Conservation (phyloP, 1,140 invertebrate species). For the Phortica variegata region DNA sequence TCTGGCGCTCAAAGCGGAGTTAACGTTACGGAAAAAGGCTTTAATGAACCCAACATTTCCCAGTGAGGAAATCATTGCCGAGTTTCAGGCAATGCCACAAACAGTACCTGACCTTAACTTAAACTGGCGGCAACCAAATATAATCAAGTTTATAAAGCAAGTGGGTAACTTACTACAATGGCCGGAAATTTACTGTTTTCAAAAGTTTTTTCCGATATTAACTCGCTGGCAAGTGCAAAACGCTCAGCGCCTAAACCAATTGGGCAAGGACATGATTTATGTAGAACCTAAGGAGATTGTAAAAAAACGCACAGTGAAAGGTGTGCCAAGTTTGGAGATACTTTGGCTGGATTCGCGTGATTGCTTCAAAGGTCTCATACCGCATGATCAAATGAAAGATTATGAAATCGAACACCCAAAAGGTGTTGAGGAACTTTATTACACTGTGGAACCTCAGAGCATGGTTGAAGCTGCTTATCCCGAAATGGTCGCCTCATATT, state of each 20-base stretch:
- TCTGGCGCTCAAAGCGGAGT: slow-evolving; percentile 66
- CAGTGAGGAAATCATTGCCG: slow-evolving; percentile 71
- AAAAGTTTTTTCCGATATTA: slow-evolving; percentile 75
- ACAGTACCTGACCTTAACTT: slow-evolving; percentile 60
- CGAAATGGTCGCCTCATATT: slow-evolving; percentile 64
- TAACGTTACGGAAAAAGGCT: slow-evolving; percentile 70
- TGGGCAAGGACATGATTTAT: slow-evolving; percentile 6
- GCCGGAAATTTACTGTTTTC: slow-evolving; percentile 73
- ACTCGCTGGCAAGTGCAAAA: slow-evolving; percentile 66
- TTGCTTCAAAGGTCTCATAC: slow-evolving; percentile 62
- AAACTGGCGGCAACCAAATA: slow-evolving; percentile 67
- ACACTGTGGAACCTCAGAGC: slow-evolving; percentile 69
- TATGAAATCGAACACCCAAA: slow-evolving; percentile 49
- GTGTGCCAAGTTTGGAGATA: slow-evolving; percentile 68
- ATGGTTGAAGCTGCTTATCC: slow-evolving; percentile 68
- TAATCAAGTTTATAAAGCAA: slow-evolving; percentile 71
- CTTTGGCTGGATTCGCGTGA: slow-evolving; percentile 65
- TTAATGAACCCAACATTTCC: slow-evolving; percentile 68
- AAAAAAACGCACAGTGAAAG: slow-evolving; percentile 59
- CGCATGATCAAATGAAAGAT: slow-evolving; percentile 60
- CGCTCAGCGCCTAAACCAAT: slow-evolving; percentile 6
- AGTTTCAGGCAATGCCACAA: slow-evolving; percentile 67
- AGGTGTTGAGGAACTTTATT: slow-evolving; percentile 59
- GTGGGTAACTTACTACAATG: slow-evolving; percentile 68
- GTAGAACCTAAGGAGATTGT: slow-evolving; percentile 60